Evolutionary conservation across 2,888 invertebrate species (phyloP).

Genomic region (Ormyrus thymus): DNA sequence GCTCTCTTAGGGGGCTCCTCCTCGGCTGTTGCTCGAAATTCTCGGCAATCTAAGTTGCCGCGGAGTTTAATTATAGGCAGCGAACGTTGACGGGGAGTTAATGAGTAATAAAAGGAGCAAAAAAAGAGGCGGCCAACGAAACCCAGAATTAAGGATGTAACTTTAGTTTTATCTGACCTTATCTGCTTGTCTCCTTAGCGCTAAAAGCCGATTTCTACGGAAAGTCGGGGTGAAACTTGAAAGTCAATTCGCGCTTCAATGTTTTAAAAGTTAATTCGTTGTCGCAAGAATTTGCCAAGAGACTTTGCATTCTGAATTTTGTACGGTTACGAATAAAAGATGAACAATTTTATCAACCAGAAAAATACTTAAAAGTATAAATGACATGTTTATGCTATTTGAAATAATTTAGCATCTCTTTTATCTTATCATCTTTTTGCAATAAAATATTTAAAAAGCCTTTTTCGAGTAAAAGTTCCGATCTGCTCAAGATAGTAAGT

Average conservation of each 20-base stretch:
- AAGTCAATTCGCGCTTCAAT: slow-evolving; percentile 1
- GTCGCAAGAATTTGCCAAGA: too few relatives aligned
- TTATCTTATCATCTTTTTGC: too few relatives aligned
- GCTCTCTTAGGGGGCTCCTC: neutral
- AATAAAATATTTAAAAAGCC: too few relatives aligned
- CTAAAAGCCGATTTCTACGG: neutral
- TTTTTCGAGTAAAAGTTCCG: too few relatives aligned
- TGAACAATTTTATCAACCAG: too few relatives aligned
- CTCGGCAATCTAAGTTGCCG: slow-evolving; percentile 68
- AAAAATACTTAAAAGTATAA: too few relatives aligned
- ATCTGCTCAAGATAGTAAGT: too few relatives aligned
- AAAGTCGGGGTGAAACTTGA: slow-evolving; percentile 5
- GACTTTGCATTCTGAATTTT: too few relatives aligned
- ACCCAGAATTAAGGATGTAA: slow-evolving; percentile 44
- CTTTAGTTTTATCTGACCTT: slow-evolving; percentile 34
- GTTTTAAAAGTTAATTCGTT: too few relatives aligned
- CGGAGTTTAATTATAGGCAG: slow-evolving; percentile 67
- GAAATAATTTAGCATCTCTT: too few relatives aligned
- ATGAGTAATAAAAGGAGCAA: slow-evolving; percentile 28
- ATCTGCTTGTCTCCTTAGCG: slow-evolving; percentile 15
- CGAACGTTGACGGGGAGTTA: slow-evolving; percentile 41
- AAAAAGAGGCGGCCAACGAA: slow-evolving; percentile 1
- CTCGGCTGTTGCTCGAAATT: slow-evolving; percentile 57
- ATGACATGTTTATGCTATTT: too few relatives aligned
- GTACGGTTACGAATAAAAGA: too few relatives aligned